These are phyloP conservation scores for Nymphalis polychloros DNA, from an alignment of 2,888 invertebrate species.

Conservation along the genomic window DNA sequence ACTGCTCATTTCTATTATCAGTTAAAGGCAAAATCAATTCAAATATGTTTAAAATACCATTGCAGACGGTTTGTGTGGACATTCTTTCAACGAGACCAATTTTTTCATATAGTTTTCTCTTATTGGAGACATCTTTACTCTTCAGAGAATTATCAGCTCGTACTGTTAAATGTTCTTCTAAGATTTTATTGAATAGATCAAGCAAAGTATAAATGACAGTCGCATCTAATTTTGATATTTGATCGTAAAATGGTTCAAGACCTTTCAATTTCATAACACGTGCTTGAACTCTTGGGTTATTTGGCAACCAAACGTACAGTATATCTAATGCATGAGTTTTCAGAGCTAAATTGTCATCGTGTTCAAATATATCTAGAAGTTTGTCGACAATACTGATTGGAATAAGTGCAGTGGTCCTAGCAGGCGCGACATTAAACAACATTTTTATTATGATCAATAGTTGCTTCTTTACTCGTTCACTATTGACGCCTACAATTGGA, in stretches of 20 bases:
- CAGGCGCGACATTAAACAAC: constrained; percentile 55
- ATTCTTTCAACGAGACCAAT: constrained; percentile 65
- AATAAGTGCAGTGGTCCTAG: constrained; percentile 48
- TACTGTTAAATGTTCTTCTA: constrained; percentile 59
- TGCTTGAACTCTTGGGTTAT: constrained; percentile 61
- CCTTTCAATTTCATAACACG: constrained; percentile 67
- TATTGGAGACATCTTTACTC: constrained; percentile 48
- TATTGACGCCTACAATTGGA: constrained; percentile 44
- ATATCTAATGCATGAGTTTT: constrained; percentile 62
- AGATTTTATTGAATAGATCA: constrained; percentile 62
- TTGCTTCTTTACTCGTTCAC: constrained; percentile 49
- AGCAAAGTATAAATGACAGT: constrained; percentile 52
- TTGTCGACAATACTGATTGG: constrained; percentile 57
- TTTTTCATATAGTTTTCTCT: constrained; percentile 53
- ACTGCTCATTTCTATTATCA: constrained; percentile 44
- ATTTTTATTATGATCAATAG: constrained; percentile 53
- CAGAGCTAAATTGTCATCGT: constrained; percentile 51
- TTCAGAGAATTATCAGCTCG: constrained; percentile 45
- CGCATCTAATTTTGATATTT: constrained; percentile 56
- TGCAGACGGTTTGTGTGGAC: constrained; percentile 55
- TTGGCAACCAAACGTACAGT: constrained; percentile 60
- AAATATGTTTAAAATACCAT: constrained; percentile 62
- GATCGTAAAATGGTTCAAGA: constrained; percentile 62
- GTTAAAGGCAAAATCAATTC: constrained; percentile 47
- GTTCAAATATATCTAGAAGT: constrained; percentile 62